Base-by-base conservation (phyloP, 2,113 vertebrate species). In the Gymnocephalus cernua region DNA sequence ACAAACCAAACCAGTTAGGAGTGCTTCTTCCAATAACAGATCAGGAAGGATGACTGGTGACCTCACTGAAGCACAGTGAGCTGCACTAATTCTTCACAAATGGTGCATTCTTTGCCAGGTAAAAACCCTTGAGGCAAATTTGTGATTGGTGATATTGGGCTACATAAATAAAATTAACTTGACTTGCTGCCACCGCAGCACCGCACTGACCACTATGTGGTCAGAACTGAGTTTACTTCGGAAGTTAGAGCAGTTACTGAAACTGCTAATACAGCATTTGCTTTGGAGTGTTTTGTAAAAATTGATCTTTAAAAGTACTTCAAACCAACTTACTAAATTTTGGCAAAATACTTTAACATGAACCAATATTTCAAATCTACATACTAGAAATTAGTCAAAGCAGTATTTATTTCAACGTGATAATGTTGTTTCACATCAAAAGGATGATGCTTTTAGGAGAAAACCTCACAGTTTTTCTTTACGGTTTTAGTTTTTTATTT, bases 1-100 rank as follows among this genome's bases (percentile, higher is more conserved):
- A 44, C 29, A 29, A 29, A 29, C 29, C 32, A 65, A 67, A 71
- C 19, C 54, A 45, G 25, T 21, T 6, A 63, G 38, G 29, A 44
- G 50, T 10, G 19, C 12, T 67, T 77, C 14, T 3, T n/a, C 27
- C 73, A 83, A 88, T 71, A 77, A 65, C 64, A 84, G 19, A 45
- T 57, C 8, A 61, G 44, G 45, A 56, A 25, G 50, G 6, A 65
- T 19, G 44, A 54, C n/a, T 11, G 4, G 13, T 70, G n/a, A 67
- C 59, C 38, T 77, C 27, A 50, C 3, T 29, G 47, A 27, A 25
- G 32, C n/a, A 29, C 50, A 61, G 18, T 29, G 14, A 27, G 56
- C 56, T 5, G 47, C 1, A 29, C 29, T 29, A 3, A 4, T 29
- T 29, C 29, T 29, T 29, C 29, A 29, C 29, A 29, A 29, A 29